Percentiles rank a stretch among this genome's conserved stretches.
Evolutionary conservation across 2,888 invertebrate species (phyloP).

Genomic region (Hydroisotoma schaefferi): DNA sequence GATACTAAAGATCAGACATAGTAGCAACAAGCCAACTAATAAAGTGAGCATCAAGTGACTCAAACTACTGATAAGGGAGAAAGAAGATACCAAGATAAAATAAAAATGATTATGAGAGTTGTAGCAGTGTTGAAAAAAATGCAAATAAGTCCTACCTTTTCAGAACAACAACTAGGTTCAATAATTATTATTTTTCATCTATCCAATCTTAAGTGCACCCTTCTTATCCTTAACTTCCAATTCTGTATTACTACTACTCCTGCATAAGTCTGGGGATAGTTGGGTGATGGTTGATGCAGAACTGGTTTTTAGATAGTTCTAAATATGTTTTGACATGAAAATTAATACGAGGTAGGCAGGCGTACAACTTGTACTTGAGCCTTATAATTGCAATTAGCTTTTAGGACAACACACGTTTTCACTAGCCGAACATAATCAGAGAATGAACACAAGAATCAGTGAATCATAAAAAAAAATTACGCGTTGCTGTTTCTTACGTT

Average conservation of each 20-base stretch:
- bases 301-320: no score
- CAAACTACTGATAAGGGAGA: no score
- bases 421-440: background rate
- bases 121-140: background rate
- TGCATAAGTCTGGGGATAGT: no score
- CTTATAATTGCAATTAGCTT: constrained; percentile 1
- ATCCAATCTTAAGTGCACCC: background rate
- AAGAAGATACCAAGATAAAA: constrained; percentile 1
- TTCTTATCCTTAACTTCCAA: background rate
- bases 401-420: background rate
- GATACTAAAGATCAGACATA: no score
- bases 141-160: background rate
- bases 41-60: no score
- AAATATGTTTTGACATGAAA: constrained; percentile 14
- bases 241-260: background rate
- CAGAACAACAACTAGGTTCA: background rate
- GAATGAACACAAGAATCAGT: background rate
- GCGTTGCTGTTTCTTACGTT: background rate
- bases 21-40: no score
- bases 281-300: no score
- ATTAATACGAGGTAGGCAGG: constrained; percentile 7
- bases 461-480: background rate
- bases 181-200: background rate
- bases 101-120: background rate
- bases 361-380: background rate